phyloP scores from a whole-genome alignment of 2,797 vertebrate species.

The Xiphorhynchus erythropygius region DNA sequence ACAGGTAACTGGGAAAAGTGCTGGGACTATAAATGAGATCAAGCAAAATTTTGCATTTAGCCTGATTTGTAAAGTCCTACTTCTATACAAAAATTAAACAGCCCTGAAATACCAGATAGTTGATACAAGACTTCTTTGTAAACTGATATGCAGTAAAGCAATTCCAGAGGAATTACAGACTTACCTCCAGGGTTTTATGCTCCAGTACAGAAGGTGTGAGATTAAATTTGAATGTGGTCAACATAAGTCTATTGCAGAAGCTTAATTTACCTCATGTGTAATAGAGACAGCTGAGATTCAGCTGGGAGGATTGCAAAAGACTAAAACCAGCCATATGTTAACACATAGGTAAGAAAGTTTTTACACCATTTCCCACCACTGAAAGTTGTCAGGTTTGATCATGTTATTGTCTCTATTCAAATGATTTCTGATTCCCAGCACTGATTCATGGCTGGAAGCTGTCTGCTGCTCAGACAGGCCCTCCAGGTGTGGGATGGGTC shows the following conservation, averaged over 20 bases:
- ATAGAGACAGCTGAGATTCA: not conserved
- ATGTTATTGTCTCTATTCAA: not conserved
- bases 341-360: not conserved
- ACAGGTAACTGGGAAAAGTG: not conserved
- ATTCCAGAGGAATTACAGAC: not conserved
- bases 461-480: not conserved
- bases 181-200: not conserved
- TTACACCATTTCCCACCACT: not conserved
- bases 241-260: not conserved
- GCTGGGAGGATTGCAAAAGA: not conserved
- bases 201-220: not conserved
- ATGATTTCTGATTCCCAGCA: not conserved
- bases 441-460: not conserved
- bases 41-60: not conserved
- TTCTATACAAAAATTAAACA: not conserved
- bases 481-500: accelerated
- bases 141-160: not conserved
- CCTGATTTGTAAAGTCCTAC: not conserved
- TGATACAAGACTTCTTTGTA: not conserved
- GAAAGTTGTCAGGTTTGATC: not conserved
- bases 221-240: not conserved
- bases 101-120: not conserved
- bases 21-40: not conserved
- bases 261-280: not conserved
- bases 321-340: not conserved